Percentiles rank a stretch among this genome's conserved stretches.
phyloP scores from a whole-genome alignment of 1,140 invertebrate species.

The Drosophila tristis region DNA sequence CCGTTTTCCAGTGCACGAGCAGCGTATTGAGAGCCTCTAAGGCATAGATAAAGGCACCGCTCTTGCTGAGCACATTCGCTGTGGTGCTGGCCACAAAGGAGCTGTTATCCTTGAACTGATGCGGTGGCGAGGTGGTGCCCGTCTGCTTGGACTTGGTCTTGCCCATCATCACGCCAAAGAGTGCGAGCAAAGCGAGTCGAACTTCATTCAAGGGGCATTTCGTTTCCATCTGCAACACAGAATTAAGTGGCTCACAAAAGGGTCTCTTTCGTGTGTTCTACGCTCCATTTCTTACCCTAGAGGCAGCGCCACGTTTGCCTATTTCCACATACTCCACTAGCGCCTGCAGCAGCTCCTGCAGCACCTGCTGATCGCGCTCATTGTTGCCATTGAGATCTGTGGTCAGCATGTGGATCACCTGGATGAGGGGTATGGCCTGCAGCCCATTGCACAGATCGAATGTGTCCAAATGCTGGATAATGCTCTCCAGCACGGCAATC shows the following conservation, averaged over 20 bases:
- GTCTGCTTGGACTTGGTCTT: constrained; percentile 82
- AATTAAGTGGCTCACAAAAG: too few relatives aligned
- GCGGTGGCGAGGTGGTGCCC: constrained; percentile 85
- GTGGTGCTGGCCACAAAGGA: constrained; percentile 90
- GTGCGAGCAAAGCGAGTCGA: constrained; percentile 93
- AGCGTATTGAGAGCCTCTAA: constrained; percentile 91
- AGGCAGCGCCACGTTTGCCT: constrained; percentile 84
- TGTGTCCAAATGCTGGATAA: constrained; percentile 77
- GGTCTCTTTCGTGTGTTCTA: too few relatives aligned
- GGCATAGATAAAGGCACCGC: constrained; percentile 93
- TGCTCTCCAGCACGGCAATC: constrained; percentile 78
- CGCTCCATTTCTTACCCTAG: constrained; percentile 45
- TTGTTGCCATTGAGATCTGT: constrained; percentile 94
- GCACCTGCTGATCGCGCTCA: constrained; percentile 90
- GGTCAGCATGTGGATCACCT: constrained; percentile 95
- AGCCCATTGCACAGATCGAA: constrained; percentile 87
- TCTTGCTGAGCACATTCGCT: constrained; percentile 91
- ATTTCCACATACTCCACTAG: constrained; percentile 93
- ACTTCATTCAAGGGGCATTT: constrained; percentile 90
- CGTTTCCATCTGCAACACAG: constrained; percentile 74
- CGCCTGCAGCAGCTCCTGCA: constrained; percentile 90
- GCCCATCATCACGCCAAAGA: constrained; percentile 86
- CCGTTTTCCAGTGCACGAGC: constrained; percentile 90
- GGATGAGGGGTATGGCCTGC: constrained; percentile 94
- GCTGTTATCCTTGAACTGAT: constrained; percentile 87